phyloP scores from a whole-genome alignment of 2,797 vertebrate genomes.

The Sebastes baramenuke region DNA sequence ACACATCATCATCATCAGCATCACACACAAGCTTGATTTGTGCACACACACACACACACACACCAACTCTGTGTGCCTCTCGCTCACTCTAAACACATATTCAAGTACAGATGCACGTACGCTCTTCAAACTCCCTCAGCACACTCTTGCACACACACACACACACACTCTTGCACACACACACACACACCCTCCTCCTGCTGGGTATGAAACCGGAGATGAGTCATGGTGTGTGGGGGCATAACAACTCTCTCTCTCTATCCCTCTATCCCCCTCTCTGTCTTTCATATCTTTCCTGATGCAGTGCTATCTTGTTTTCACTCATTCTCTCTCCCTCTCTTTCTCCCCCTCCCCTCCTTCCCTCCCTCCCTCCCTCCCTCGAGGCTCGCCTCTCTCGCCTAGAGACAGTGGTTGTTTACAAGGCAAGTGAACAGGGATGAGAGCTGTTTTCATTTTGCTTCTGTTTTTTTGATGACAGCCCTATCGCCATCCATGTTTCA shows the following conservation, averaged over 20 bases:
- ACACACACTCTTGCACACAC: neutral
- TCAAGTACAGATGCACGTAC: constrained; percentile 24
- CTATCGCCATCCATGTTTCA: constrained; percentile 11
- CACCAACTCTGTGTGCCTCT: neutral
- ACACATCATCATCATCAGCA: neutral
- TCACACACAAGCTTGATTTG: neutral
- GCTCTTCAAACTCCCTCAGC: constrained; percentile 19
- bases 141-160: constrained; percentile 13
- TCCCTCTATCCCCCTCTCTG: constrained; percentile 17
- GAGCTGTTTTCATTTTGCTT: constrained; percentile 47
- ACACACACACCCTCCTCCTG: constrained; percentile 38
- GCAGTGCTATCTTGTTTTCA: constrained; percentile 47
- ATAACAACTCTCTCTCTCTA: constrained; percentile 44
- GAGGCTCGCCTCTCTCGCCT: constrained; percentile 41
- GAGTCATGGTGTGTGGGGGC: constrained; percentile 79
- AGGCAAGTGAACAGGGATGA: constrained; percentile 35
- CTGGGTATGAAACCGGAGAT: constrained; percentile 74
- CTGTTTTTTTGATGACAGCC: neutral
- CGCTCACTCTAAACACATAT: constrained; percentile 13
- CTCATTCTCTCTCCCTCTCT: neutral
- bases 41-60: neutral
- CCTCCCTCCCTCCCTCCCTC: neutral
- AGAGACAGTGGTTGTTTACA: constrained; percentile 68
- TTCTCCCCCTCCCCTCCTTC: neutral
- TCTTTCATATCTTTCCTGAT: constrained; percentile 55